Percentiles rank a stretch among this genome's conserved stretches.
phyloP scores from a whole-genome alignment of 2,888 invertebrate genomes.

The Drosophila borborema region DNA sequence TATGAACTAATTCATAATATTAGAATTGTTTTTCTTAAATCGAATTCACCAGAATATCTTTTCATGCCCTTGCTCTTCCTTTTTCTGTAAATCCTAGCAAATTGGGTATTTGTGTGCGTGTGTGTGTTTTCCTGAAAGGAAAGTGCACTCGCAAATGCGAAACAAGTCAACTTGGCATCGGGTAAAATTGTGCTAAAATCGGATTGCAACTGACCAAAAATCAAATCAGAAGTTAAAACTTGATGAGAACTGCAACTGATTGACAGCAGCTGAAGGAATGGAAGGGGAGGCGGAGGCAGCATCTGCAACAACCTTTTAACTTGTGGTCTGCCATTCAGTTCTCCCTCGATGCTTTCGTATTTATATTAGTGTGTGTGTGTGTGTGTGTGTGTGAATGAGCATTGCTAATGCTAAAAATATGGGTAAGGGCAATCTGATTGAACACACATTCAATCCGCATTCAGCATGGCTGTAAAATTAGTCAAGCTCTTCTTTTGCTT shows the following conservation, averaged over 20 bases:
- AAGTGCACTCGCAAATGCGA: neutral
- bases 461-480: slow-evolving; percentile 3
- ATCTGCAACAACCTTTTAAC: slow-evolving; percentile 4
- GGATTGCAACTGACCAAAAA: slow-evolving; percentile 22
- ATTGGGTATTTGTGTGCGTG: neutral
- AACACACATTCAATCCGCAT: neutral
- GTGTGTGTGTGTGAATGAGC: neutral
- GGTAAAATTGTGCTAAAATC: slow-evolving; percentile 16
- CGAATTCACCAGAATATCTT: neutral
- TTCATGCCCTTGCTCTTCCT: neutral
- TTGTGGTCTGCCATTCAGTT: neutral
- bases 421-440: slow-evolving; percentile 10
- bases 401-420: neutral
- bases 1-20: neutral
- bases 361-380: neutral
- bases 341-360: neutral
- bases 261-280: slow-evolving; percentile 14
- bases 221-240: slow-evolving; percentile 19
- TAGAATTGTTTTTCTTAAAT: neutral
- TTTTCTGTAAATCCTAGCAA: neutral
- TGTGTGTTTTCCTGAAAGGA: neutral
- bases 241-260: slow-evolving; percentile 30
- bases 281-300: neutral
- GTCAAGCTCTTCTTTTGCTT: slow-evolving; percentile 2
- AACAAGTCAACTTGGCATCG: slow-evolving; percentile 7